These are phyloP conservation scores for Zhuqinia jingwanae DNA, from an alignment of 2,888 invertebrate genomes.

Conservation along the genomic window DNA sequence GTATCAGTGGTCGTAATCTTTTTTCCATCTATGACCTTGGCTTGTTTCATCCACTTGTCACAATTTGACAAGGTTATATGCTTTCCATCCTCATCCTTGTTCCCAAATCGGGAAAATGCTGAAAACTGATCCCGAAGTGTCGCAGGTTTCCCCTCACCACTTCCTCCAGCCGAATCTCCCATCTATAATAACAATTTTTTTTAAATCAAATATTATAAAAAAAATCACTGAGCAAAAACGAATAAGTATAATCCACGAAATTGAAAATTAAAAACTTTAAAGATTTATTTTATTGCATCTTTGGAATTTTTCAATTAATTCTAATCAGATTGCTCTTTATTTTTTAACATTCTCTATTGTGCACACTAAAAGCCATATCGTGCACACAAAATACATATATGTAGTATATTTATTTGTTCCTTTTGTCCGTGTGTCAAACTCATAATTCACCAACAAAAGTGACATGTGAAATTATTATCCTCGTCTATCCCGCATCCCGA, in stretches of 20 bases:
- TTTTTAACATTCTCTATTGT: background rate
- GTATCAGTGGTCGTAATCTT: slow-evolving; percentile 95
- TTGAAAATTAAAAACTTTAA: too few species aligned
- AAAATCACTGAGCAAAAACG: too few species aligned
- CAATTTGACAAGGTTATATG: slow-evolving; percentile 93
- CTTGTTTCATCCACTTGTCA: slow-evolving; percentile 97
- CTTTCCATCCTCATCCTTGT: slow-evolving; percentile 92
- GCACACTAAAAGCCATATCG: background rate
- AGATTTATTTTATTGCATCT: background rate
- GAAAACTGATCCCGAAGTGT: slow-evolving; percentile 77
- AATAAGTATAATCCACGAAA: too few species aligned
- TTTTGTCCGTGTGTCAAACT: background rate
- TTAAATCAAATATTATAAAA: too few species aligned
- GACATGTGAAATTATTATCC: too few species aligned
- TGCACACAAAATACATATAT: background rate
- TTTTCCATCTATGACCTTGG: slow-evolving; percentile 88
- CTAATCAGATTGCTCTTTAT: background rate
- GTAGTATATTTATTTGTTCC: too few species aligned
- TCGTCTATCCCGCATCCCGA: too few species aligned
- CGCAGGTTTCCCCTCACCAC: slow-evolving; percentile 72
- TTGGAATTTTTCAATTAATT: background rate
- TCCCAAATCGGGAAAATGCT: slow-evolving; percentile 93
- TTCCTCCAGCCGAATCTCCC: slow-evolving; percentile 77
- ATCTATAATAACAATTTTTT: slow-evolving; percentile 72
- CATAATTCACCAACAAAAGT: background rate